Percentiles rank a stretch among this genome's conserved stretches.
phyloP scores from a whole-genome alignment of 2,888 invertebrate species.

The Melanostoma mellinum region DNA sequence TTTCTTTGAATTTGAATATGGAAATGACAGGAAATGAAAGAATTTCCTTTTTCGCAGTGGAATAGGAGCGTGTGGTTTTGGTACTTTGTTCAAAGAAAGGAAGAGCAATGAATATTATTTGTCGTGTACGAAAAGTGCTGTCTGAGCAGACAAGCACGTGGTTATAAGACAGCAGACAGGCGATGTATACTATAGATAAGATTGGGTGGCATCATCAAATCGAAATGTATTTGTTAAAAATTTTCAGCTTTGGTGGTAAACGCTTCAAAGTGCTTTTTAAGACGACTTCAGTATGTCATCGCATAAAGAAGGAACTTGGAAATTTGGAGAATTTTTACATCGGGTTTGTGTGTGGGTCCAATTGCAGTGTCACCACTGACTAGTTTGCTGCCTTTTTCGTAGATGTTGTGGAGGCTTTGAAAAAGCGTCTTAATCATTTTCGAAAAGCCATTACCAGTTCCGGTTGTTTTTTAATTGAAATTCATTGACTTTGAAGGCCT shows the following conservation, averaged over 20 bases:
- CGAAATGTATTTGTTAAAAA: slow-evolving; percentile 38
- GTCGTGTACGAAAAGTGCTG: slow-evolving; percentile 60
- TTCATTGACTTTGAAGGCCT: no score
- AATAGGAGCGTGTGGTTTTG: slow-evolving; percentile 29
- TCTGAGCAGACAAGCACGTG: not conserved
- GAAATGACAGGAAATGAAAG: slow-evolving; percentile 73
- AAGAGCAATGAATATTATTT: slow-evolving; percentile 63
- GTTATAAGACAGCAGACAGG: not conserved
- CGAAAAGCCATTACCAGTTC: no score
- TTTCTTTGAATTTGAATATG: slow-evolving; percentile 70
- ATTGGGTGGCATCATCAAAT: slow-evolving; percentile 26
- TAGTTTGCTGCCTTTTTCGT: no score
- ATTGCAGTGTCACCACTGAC: no score
- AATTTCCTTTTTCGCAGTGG: slow-evolving; percentile 54
- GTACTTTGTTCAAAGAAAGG: slow-evolving; percentile 48
- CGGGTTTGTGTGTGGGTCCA: no score
- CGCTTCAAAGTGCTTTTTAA: slow-evolving; percentile 24
- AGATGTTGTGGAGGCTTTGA: no score
- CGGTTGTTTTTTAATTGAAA: no score
- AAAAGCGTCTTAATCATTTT: no score
- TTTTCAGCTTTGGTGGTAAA: slow-evolving; percentile 29
- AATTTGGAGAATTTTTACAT: no score
- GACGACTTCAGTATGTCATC: slow-evolving; percentile 24
- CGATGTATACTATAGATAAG: not conserved
- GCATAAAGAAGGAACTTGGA: no score